Conservation (phyloP, 2,888 invertebrate species). For the Trachelus troglodyta region DNA sequence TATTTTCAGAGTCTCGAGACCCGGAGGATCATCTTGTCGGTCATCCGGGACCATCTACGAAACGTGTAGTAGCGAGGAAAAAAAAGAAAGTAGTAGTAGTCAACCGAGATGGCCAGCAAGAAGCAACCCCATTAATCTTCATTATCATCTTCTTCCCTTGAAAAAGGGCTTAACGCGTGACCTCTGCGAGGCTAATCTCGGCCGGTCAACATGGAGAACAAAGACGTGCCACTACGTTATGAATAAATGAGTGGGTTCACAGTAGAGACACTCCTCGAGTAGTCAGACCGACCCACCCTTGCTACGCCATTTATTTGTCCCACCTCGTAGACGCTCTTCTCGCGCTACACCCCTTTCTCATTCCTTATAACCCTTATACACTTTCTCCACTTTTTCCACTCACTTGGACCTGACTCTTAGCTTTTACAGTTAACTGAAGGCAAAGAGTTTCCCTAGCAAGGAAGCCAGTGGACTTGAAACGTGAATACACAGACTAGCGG, state of each 20-base stretch:
- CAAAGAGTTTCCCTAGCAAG: neutral
- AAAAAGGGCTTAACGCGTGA: slow-evolving; percentile 14
- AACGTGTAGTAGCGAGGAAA: neutral
- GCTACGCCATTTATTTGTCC: neutral
- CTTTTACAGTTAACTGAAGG: neutral
- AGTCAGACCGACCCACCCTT: slow-evolving; percentile 4
- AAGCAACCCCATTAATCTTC: slow-evolving; percentile 40
- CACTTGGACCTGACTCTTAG: neutral
- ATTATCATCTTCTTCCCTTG: slow-evolving; percentile 40
- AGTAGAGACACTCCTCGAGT: slow-evolving; percentile 1
- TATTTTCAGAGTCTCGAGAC: neutral
- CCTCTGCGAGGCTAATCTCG: slow-evolving; percentile 28
- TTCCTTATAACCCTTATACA: slow-evolving; percentile 7
- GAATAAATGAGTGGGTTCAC: slow-evolving; percentile 31
- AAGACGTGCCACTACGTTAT: slow-evolving; percentile 24
- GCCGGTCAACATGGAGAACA: slow-evolving; percentile 23
- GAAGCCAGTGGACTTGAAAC: slow-evolving; percentile 41
- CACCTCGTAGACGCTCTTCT: slow-evolving; percentile 14
- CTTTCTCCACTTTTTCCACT: slow-evolving; percentile 25
- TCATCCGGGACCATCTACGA: neutral
- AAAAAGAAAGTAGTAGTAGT: neutral
- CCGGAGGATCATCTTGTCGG: neutral
- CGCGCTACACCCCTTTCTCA: neutral
- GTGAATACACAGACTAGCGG: slow-evolving; percentile 48
- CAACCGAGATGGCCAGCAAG: neutral